Base-by-base conservation (phyloP, 2,888 invertebrate genomes). In the Apotomis capreana region DNA sequence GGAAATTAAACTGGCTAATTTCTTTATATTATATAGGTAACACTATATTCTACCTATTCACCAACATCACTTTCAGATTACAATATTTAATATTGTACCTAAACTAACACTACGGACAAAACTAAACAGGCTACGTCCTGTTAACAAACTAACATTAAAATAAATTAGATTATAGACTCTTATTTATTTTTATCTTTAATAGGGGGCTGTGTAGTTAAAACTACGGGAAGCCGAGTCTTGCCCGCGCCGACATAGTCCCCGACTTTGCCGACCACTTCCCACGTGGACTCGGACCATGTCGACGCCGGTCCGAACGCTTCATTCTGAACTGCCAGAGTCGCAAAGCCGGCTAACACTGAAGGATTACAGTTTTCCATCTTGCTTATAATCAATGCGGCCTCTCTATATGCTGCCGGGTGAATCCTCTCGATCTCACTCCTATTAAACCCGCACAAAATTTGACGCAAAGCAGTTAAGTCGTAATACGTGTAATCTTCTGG, bases 381-480 rank as follows among this genome's bases (percentile, higher is more conserved):
- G 1, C 94, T 94, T 61, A 95, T 87, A 52, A 86, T 78, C 6
- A 83, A 68, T 0, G 93, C 93, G 9, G 94, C 90, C 78, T 91
- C 92, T 78, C 87, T 93, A 74, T 94, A 95, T 0, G 94, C 93
- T 59, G 90, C 85, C 0, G 94, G 90, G 76, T 94, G 94, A 69
- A 95, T 94, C 67, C 87, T 84, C 46, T 85, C 85, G 61, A 95
- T 94, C 74, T 94, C 93, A 36, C 90, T 90, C 40, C 81, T 83
- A 76, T 94, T 94, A 69, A 94, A 94, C n/a, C 90, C 90, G 77
- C 95, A 95, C 3, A 95, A 77, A 74, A 95, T 94, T 78, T 94
- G 94, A 49, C 91, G 86, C 68, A 95, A 80, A 0, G 94, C 92
- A 54, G 81, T 84, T 65, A 95, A 83, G 82, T 95, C 95, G 72